Percentiles rank a stretch among this genome's conserved stretches.
Evolutionary conservation across 2,113 vertebrate genomes (phyloP).

Genomic region (Nothoprocta pentlandii): DNA sequence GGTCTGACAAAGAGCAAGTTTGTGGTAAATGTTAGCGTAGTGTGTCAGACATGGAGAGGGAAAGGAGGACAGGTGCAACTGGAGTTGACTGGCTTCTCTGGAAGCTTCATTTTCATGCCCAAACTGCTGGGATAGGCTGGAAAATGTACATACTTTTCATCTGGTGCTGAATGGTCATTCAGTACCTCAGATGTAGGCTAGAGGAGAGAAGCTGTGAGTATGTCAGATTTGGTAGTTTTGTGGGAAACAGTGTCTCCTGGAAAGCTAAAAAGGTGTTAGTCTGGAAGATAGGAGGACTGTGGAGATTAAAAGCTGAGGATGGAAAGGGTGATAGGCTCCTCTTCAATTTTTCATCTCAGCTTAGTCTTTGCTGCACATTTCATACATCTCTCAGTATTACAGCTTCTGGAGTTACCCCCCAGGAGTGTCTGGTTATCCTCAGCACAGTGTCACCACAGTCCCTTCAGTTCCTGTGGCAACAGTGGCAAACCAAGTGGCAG

Average conservation of each 20-base stretch:
- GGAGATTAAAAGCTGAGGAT: neutral
- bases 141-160: neutral
- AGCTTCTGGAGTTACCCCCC: neutral
- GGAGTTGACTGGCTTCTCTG: rapidly evolving
- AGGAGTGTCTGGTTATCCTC: neutral
- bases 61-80: neutral
- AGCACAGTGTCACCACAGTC: neutral
- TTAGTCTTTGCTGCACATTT: neutral
- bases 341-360: neutral
- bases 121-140: neutral
- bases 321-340: neutral
- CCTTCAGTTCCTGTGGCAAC: neutral
- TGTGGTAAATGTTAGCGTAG: neutral
- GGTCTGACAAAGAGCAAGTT: neutral
- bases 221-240: neutral
- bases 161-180: neutral
- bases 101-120: neutral
- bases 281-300: neutral
- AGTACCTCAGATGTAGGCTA: neutral
- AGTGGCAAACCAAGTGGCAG: neutral
- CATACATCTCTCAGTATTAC: rapidly evolving
- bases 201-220: neutral
- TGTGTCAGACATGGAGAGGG: neutral
- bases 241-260: neutral
- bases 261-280: neutral